phyloP scores from a whole-genome alignment of 2,113 vertebrate species.

The Ascaphus truei region DNA sequence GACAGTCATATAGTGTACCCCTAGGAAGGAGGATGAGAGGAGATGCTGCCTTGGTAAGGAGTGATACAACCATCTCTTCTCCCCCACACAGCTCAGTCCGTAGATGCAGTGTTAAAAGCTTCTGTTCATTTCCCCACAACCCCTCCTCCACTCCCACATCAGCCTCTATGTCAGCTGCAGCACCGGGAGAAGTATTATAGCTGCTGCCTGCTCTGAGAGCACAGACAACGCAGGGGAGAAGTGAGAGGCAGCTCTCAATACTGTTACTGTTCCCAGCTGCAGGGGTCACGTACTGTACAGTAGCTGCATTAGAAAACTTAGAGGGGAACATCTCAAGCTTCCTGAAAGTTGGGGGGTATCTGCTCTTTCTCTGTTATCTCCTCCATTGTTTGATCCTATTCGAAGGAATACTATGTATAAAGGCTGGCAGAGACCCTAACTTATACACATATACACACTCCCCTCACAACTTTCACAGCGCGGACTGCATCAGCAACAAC shows the following conservation, averaged over 20 bases:
- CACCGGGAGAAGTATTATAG: constrained; percentile 17
- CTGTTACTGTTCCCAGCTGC: neutral
- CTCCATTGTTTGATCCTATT: neutral
- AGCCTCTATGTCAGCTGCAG: constrained; percentile 30
- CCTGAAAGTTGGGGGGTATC: neutral
- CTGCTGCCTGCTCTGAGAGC: constrained; percentile 22
- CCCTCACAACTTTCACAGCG: constrained; percentile 1
- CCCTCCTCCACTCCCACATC: constrained; percentile 32
- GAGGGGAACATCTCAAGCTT: neutral
- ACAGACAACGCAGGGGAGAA: constrained; percentile 17
- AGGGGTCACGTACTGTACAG: neutral
- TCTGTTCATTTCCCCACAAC: neutral
- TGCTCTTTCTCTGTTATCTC: neutral
- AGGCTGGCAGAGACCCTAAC: neutral
- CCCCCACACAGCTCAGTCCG: constrained; percentile 12
- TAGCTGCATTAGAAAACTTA: neutral
- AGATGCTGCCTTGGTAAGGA: neutral
- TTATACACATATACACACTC: neutral
- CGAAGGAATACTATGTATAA: neutral
- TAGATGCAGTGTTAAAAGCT: constrained; percentile 26
- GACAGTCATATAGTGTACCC: neutral
- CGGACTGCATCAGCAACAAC: constrained; percentile 6
- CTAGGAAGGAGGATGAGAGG: neutral
- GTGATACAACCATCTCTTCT: neutral
- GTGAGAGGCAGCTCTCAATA: constrained; percentile 12